Evolutionary conservation across 1,140 invertebrate genomes (phyloP), one percentile per base, ranked within the genome.

Genomic region (Aleiodes sp.): DNA sequence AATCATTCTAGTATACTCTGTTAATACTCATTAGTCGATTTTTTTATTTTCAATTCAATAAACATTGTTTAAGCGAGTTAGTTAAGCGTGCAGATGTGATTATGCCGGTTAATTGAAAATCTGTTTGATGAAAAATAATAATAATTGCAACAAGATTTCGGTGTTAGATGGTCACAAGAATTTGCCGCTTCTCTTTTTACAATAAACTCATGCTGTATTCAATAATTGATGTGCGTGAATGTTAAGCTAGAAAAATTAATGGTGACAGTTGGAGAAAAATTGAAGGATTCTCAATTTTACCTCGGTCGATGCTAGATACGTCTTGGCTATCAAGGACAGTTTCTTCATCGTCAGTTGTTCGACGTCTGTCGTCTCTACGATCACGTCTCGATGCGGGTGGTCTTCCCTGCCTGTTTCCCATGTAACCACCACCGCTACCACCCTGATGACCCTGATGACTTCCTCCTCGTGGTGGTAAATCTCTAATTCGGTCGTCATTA

Each of bases 241-340:
- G n/a, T 28, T 8, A 46, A 46, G 63, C 0, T 14, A 24, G 56
- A 39, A 33, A 70, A 33, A 33, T 62, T 2, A 10, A 16, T n/a
- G n/a, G n/a, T n/a, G n/a, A n/a, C n/a, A n/a, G n/a, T n/a, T n/a
- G n/a, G n/a, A n/a, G n/a, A n/a, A n/a, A n/a, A n/a, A n/a, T n/a
- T n/a, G n/a, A n/a, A n/a, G n/a, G n/a, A n/a, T n/a, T n/a, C n/a
- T 35, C 67, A 41, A 67, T 71, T 73, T 80, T 85, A 94, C 92
- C 92, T 90, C 92, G 87, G 83, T 94, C 92, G 46, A 92, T 90
- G 87, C 90, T 93, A 66, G 92, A 91, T 39, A 92, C 89, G 74
- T 93, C 92, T 82, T 92, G 91, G 82, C 90, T 93, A 80, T 94
- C 93, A 39, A 94, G 87, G 41, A 93, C 91, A 43, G 91, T 93